Evolutionary conservation across 2,888 invertebrate genomes (phyloP), one percentile per base, ranked within the genome.

Genomic region (Heteromurus nitidus): DNA sequence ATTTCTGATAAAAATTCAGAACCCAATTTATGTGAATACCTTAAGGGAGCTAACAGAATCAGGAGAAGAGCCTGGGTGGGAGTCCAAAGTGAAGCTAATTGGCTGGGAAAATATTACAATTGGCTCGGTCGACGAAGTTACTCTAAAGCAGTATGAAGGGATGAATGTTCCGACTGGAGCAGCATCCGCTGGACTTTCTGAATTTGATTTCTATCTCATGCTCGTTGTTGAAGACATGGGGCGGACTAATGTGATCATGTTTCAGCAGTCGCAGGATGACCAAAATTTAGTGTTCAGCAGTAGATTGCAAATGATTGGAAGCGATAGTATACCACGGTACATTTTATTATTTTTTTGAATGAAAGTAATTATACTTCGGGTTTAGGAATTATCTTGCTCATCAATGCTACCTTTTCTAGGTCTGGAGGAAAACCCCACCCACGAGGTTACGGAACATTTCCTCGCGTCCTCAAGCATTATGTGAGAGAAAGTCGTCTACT

Each of bases 371-470:
- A n/a, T n/a, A n/a, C n/a, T n/a, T n/a, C n/a, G n/a, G n/a, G n/a
- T n/a, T n/a, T n/a, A n/a, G 3, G 18, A 53, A 28, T 50, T 2
- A 30, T 30, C 20, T 50, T 70, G 24, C 13, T 47, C 47, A 20
- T 5, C 47, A 47, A 47, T 24, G 18, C n/a, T 60, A 28, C 9
- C n/a, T n/a, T n/a, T n/a, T n/a, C n/a, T 30, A 80, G 80, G 31
- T 68, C 79, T 16, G 85, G 85, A 28, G 85, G 85, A 1, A 86
- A 86, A 22, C 86, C 86, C 0, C 86, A 86, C 44, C 86, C 86
- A 0, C 42, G 86, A 36, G 85, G 83, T 9, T 86, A 84, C 26
- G 86, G 85, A 16, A 80, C 84, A 20, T 86, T 86, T 62, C 85
- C 86, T 1, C 80, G 82, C 20, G 85, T 86, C 3, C 70, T 86